Conservation (phyloP, 2,888 invertebrate species). For the Caenorhabditis panamensis region DNA sequence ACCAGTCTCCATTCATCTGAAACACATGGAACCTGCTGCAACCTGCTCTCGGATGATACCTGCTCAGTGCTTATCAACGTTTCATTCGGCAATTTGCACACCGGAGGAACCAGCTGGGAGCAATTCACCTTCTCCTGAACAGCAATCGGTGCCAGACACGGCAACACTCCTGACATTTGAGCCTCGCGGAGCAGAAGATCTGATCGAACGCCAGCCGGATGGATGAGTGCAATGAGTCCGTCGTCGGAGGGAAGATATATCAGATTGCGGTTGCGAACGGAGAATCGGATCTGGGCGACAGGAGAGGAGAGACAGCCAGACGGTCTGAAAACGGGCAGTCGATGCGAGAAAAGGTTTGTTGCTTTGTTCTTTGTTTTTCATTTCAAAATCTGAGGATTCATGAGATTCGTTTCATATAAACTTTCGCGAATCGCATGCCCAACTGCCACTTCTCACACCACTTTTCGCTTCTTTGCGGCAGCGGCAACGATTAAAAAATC, state of each 20-base stretch:
- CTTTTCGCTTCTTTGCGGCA: slow-evolving; percentile 9
- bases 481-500: slow-evolving; percentile 51
- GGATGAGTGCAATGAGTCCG: slow-evolving; percentile 57
- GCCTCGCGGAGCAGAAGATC: slow-evolving; percentile 67
- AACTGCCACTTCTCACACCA: slow-evolving; percentile 26
- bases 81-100: slow-evolving; percentile 64
- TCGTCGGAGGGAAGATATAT: slow-evolving; percentile 47
- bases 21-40: neutral
- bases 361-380: slow-evolving; percentile 3
- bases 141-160: slow-evolving; percentile 58
- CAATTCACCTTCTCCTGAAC: slow-evolving; percentile 41
- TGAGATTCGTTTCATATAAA: neutral
- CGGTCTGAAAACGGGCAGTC: slow-evolving; percentile 36
- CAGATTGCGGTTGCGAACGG: slow-evolving; percentile 62
- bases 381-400: neutral
- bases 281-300: slow-evolving; percentile 59
- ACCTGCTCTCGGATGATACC: neutral
- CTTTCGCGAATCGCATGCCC: slow-evolving; percentile 6
- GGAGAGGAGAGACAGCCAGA: slow-evolving; percentile 58
- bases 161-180: slow-evolving; percentile 66
- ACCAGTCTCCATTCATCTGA: slow-evolving; percentile 70
- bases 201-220: slow-evolving; percentile 60
- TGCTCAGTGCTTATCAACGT: slow-evolving; percentile 29
- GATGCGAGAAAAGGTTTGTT: slow-evolving; percentile 5
- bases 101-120: slow-evolving; percentile 38